Percentiles rank a stretch among this genome's conserved stretches.
Conservation (phyloP, 2,797 vertebrate species). For the Sebastes elongatus region DNA sequence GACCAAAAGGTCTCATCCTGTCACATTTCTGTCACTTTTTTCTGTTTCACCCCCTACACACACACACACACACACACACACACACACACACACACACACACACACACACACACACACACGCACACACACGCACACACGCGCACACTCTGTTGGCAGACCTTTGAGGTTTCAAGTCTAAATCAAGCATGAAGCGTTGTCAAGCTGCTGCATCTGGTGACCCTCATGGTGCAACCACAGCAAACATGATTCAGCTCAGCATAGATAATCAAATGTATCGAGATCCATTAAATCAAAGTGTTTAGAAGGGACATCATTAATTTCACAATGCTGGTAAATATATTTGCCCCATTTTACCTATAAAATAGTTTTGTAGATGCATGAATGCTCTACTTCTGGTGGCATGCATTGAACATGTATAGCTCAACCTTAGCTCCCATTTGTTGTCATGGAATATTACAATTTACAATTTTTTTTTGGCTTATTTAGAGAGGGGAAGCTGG, state of each 20-base stretch:
- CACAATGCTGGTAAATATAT: neutral
- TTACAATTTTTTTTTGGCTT: neutral
- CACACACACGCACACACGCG: slow-evolving; percentile 10
- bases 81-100: neutral
- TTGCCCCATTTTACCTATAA: neutral
- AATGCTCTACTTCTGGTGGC: neutral
- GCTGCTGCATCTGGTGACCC: slow-evolving; percentile 68
- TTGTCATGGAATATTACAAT: neutral
- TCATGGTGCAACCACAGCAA: slow-evolving; percentile 48
- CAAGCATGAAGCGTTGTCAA: slow-evolving; percentile 64
- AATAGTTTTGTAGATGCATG: neutral
- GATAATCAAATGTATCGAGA: slow-evolving; percentile 45
- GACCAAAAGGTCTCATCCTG: slow-evolving; percentile 58
- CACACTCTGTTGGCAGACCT: slow-evolving; percentile 19
- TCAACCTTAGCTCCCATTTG: neutral
- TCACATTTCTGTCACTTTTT: neutral
- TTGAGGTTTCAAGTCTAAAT: slow-evolving; percentile 61
- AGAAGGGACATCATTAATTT: neutral
- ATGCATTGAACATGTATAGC: neutral
- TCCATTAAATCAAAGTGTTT: slow-evolving; percentile 16
- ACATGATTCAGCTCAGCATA: slow-evolving; percentile 45
- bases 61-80: neutral
- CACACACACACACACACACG: neutral
- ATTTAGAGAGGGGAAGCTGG: neutral
- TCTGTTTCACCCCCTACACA: neutral